These are phyloP conservation scores for Phoenicopterus ruber DNA, from an alignment of 2,113 vertebrate genomes.

Conservation along the genomic window DNA sequence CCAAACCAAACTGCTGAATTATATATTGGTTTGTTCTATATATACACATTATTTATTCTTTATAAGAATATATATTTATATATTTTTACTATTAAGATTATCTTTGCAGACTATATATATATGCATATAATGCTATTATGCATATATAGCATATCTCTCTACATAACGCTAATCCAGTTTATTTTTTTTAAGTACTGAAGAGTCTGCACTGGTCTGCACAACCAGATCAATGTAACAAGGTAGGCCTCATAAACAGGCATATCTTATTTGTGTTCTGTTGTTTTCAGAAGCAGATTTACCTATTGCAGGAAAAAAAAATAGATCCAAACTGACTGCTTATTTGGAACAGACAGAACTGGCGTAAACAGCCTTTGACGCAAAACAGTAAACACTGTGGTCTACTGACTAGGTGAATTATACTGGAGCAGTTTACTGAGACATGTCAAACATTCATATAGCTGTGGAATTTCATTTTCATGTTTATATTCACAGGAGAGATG, in stretches of 20 bases:
- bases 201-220: not conserved
- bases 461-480: not conserved
- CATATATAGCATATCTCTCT: not conserved
- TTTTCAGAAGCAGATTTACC: not conserved
- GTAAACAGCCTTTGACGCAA: not conserved
- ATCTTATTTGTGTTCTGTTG: not conserved
- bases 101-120: not conserved
- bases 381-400: not conserved
- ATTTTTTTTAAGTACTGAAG: not conserved
- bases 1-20: not conserved
- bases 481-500: not conserved
- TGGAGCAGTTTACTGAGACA: constrained; percentile 7
- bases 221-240: not conserved
- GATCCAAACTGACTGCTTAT: not conserved
- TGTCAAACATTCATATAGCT: not conserved
- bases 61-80: not conserved
- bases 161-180: not conserved
- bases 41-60: not conserved
- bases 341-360: not conserved
- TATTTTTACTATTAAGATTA: not conserved
- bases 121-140: not conserved
- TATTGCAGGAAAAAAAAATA: not conserved
- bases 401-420: constrained; percentile 20
- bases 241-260: not conserved
- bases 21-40: not conserved